Evolutionary conservation across 2,888 invertebrate genomes (phyloP).

Genomic region (Mythimna loreyi): DNA sequence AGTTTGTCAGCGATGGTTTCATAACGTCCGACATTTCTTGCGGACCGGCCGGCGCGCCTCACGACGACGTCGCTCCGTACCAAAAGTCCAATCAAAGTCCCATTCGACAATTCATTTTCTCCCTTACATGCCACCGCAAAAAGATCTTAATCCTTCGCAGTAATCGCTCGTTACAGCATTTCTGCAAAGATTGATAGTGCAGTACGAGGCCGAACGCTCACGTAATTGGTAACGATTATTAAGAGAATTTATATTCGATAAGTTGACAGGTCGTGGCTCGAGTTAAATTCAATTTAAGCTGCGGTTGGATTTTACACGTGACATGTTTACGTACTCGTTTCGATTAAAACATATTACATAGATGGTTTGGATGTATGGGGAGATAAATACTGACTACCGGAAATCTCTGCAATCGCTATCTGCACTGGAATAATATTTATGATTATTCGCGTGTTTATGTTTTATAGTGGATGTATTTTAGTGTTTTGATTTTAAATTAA

Average conservation of each 20-base stretch:
- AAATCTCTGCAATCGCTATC: constrained; percentile 51
- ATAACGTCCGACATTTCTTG: constrained; percentile 79
- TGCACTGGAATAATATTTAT: constrained; percentile 27
- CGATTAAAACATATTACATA: constrained; percentile 67
- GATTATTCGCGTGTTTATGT: constrained; percentile 10
- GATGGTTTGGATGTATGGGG: constrained; percentile 51
- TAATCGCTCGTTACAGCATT: constrained; percentile 73
- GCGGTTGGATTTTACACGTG: constrained; percentile 77
- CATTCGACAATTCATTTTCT: constrained; percentile 80
- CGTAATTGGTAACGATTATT: constrained; percentile 88
- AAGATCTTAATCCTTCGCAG: constrained; percentile 82
- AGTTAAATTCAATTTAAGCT: constrained; percentile 82
- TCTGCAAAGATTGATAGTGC: constrained; percentile 77
- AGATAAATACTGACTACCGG: constrained; percentile 54
- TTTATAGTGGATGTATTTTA: neutral
- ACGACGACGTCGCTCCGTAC: constrained; percentile 65
- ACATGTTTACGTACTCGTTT: constrained; percentile 79
- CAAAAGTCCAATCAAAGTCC: constrained; percentile 76
- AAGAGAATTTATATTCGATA: constrained; percentile 87
- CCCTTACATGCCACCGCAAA: constrained; percentile 80
- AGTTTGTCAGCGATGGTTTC: constrained; percentile 81
- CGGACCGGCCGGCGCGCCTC: constrained; percentile 76
- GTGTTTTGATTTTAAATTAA: constrained; percentile 3
- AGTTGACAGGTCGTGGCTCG: constrained; percentile 82
- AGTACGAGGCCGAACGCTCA: constrained; percentile 84